Evolutionary conservation across 1,140 invertebrate genomes (phyloP).

Genomic region (Drosophila rhopaloa): DNA sequence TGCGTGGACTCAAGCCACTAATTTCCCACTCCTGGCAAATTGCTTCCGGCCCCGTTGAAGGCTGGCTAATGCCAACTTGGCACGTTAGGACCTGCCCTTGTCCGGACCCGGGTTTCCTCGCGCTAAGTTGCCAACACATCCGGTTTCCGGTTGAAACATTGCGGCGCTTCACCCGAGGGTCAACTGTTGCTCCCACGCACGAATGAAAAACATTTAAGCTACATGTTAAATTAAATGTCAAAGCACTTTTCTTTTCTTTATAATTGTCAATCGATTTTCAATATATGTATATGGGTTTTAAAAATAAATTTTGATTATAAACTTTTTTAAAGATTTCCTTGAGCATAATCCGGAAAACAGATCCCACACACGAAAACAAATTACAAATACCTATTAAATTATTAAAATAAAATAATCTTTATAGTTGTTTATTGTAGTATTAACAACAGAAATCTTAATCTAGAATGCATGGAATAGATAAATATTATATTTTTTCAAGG

Average conservation of each 20-base stretch:
- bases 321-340: too few relatives aligned
- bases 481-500: too few relatives aligned
- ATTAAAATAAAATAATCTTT: too few relatives aligned
- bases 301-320: too few relatives aligned
- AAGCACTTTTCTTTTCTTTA: neutral
- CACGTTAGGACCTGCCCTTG: constrained; percentile 50
- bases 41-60: constrained; percentile 49
- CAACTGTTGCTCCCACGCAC: constrained; percentile 62
- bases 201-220: neutral
- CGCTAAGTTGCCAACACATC: constrained; percentile 60
- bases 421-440: too few relatives aligned
- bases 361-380: too few relatives aligned
- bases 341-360: too few relatives aligned
- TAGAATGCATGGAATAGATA: too few relatives aligned
- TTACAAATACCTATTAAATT: too few relatives aligned
- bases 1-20: constrained; percentile 29
- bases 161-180: neutral
- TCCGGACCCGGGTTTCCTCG: constrained; percentile 1
- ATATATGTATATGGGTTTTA: too few relatives aligned
- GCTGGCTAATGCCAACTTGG: constrained; percentile 37
- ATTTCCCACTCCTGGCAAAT: constrained; percentile 63
- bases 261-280: neutral
- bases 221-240: neutral
- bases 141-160: constrained; percentile 61
- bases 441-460: too few relatives aligned